Percentiles rank a stretch among this genome's conserved stretches.
These are phyloP conservation scores for Sterrhoptilus dennistouni DNA, from an alignment of 2,113 vertebrate genomes.

Conservation along the genomic window DNA sequence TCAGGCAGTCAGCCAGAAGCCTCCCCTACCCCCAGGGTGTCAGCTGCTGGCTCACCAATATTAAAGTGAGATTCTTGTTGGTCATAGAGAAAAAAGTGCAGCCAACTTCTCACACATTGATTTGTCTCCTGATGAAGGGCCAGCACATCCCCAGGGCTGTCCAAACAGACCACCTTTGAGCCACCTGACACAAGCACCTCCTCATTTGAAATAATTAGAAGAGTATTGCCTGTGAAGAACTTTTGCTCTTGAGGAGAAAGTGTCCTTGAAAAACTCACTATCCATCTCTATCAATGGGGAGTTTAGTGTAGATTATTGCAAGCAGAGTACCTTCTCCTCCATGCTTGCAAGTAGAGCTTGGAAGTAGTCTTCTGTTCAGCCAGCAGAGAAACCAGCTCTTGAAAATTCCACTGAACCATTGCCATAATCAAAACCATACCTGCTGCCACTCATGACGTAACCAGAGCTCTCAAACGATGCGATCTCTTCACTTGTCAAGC, in stretches of 20 bases:
- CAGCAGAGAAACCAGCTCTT: neutral
- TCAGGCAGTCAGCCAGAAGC: neutral
- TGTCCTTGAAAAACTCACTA: neutral
- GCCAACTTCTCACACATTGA: neutral
- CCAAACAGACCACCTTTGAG: neutral
- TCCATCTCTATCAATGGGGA: neutral
- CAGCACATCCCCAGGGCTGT: neutral
- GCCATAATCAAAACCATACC: constrained; percentile 72
- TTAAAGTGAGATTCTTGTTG: neutral
- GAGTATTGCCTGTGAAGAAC: neutral
- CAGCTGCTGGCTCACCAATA: neutral
- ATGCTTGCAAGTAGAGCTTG: neutral
- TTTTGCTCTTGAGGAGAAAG: neutral
- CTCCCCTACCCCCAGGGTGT: neutral
- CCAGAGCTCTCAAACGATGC: constrained; percentile 93
- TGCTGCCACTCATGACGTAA: constrained; percentile 98
- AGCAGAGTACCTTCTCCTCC: neutral
- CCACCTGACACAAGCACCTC: neutral
- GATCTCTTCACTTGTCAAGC: constrained; percentile 94
- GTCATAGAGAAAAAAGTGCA: neutral
- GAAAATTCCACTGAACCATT: neutral
- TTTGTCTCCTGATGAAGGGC: neutral
- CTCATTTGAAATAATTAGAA: neutral
- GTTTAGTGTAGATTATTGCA: neutral
- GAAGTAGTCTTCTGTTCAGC: neutral